phyloP scores from a whole-genome alignment of 2,888 invertebrate genomes.

The Hyposoter dolosus region DNA sequence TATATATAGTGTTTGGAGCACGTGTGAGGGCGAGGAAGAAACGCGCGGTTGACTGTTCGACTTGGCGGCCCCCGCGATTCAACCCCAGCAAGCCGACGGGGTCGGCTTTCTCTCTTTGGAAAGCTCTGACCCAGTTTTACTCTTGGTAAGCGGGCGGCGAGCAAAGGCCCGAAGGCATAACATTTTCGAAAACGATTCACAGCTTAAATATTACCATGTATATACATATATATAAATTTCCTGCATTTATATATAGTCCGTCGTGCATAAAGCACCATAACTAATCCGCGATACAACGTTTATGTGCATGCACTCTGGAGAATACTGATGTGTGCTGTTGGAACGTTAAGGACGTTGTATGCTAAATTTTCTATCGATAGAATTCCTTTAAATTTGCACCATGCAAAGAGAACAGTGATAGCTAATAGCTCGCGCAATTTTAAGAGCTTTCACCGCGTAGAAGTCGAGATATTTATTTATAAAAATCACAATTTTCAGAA shows the following conservation, averaged over 20 bases:
- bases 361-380: no score
- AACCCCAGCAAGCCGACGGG: conserved; percentile 47
- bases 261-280: not conserved
- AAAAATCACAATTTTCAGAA: no score
- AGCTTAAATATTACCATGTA: no score
- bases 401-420: no score
- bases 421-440: no score
- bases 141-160: conserved; percentile 32
- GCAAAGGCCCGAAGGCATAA: conserved; percentile 58
- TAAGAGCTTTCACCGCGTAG: no score
- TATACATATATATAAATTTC: not conserved
- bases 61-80: conserved; percentile 64
- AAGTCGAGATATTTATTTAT: no score
- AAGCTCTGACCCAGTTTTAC: conserved; percentile 70
- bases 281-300: not conserved
- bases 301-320: not conserved
- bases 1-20: conserved; percentile 41
- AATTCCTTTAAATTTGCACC: no score
- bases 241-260: not conserved
- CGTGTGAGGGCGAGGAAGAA: conserved; percentile 16
- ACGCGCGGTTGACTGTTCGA: conserved; percentile 67
- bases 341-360: no score
- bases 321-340: not conserved
- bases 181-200: conserved; percentile 67
- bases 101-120: conserved; percentile 56